Percentiles rank a stretch among this genome's conserved stretches.
These are phyloP conservation scores for Haliclona indistincta DNA, from an alignment of 37 sponge, comb jelly and placozoan species.

Conservation along the genomic window DNA sequence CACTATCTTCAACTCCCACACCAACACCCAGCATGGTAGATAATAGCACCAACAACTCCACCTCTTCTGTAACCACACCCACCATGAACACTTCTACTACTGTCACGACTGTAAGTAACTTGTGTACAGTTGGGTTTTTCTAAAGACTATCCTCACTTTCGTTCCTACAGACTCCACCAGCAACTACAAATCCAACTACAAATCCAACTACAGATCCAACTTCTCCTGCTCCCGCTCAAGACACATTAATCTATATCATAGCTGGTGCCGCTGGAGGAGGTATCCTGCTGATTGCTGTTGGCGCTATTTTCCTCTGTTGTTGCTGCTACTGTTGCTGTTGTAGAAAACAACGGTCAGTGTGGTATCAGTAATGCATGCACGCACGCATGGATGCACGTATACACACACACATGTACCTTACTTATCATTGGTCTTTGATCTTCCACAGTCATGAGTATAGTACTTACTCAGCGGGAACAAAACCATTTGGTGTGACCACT, in stretches of 20 bases:
- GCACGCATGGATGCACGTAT: slow-evolving; percentile 9
- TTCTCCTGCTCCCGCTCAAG: background rate
- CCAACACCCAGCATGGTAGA: slow-evolving; percentile 1
- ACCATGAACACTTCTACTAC: background rate
- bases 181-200: background rate
- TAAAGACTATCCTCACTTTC: background rate
- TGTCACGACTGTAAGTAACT: background rate
- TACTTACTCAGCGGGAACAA: background rate
- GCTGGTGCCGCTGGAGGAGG: slow-evolving; percentile 25
- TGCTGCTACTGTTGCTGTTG: slow-evolving; percentile 51
- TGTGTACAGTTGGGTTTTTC: background rate
- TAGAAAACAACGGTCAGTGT: background rate
- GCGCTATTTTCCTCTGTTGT: slow-evolving; percentile 11
- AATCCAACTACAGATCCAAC: background rate
- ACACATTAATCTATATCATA: background rate
- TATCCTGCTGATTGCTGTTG: slow-evolving; percentile 4
- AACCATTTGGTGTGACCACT: slow-evolving; percentile 27
- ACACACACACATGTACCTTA: background rate
- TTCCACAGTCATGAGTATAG: background rate
- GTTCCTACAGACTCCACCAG: background rate
- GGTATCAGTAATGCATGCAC: slow-evolving; percentile 13
- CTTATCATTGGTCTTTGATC: background rate
- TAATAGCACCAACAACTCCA: background rate
- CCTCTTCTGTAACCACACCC: background rate
- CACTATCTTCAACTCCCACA: slow-evolving; percentile 9